Conservation (phyloP, 2,113 vertebrate genomes). For the Reinhardtius hippoglossoides region DNA sequence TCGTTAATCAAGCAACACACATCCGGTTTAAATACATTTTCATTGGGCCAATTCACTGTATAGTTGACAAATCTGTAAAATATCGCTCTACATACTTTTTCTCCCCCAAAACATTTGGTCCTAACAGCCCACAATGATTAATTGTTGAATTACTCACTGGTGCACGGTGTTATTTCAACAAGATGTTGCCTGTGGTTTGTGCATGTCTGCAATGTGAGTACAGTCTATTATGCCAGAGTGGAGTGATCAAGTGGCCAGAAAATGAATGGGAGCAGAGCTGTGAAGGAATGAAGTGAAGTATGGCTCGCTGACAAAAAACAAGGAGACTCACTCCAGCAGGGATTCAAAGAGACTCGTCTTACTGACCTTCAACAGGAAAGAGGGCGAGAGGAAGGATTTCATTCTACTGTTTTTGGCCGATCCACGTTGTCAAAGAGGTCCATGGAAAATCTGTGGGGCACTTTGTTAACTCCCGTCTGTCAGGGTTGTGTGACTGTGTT, state of each 20-base stretch:
- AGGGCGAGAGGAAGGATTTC: conserved; percentile 30
- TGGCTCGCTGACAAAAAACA: conserved; percentile 59
- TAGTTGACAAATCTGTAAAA: conserved; percentile 16
- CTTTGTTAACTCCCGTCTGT: conserved; percentile 42
- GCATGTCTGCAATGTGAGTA: conserved; percentile 20
- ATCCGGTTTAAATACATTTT: background rate
- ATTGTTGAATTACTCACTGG: conserved; percentile 22
- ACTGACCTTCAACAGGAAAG: conserved; percentile 28
- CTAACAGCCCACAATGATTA: conserved; percentile 19
- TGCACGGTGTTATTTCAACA: conserved; percentile 34
- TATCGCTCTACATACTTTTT: background rate
- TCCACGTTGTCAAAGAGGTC: conserved; percentile 32
- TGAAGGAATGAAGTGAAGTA: conserved; percentile 49
- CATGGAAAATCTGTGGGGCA: conserved; percentile 61
- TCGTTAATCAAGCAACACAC: background rate
- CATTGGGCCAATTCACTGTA: background rate
- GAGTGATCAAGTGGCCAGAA: conserved; percentile 56
- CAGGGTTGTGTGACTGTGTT: conserved; percentile 39
- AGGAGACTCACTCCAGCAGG: conserved; percentile 50
- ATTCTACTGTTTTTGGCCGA: conserved; percentile 67
- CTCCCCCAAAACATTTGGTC: background rate
- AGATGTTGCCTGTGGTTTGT: conserved; percentile 34
- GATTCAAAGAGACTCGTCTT: conserved; percentile 34
- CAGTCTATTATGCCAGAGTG: conserved; percentile 30
- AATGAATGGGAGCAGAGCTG: conserved; percentile 52